Base-by-base conservation (phyloP, 37 sponge, comb jelly and placozoan species). In the Aphrocallistes beatrix region DNA sequence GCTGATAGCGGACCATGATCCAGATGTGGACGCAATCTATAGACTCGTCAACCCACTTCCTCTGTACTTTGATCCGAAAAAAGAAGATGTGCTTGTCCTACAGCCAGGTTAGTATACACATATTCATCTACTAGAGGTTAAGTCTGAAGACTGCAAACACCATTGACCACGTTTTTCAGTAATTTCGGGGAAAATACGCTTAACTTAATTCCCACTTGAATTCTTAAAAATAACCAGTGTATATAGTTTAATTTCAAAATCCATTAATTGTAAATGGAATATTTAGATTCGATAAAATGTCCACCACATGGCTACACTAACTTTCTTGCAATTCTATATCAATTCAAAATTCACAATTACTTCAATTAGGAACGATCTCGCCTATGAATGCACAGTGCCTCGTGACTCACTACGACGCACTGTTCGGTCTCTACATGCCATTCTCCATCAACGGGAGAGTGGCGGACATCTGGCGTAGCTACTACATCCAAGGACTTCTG, bases 351-450 rank as follows among this genome's bases (percentile, higher is more conserved):
- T n/a, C n/a, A n/a, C n/a, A n/a, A n/a, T n/a, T n/a, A 8, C 36
- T 88, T 21, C 90, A 87, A 0, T 30, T 0, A 10, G 88, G 91
- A n/a, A 84, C 86, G 9, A 17, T 88, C 32, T 83, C 88, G 28
- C 91, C 91, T 36, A 86, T 86, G 82, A 91, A 91, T 84, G 86
- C 91, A 13, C 91, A 91, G 83, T 86, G 86, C 39, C 85, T 86
- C 3, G 81, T 91, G 8, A 86, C 86, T 39, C 84, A 86, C 82
- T n/a, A 86, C 19, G 19, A 37, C 0, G 82, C 81, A 0, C 83
- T 91, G 75, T 91, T 82, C 48, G 88, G 51, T n/a, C 81, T 91
- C 32, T 49, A 85, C 69, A 49, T 91, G 37, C 91, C 91, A 1
- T 60, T 88, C n/a, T 84, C 87, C 23, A 51, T 87, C 17, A 48